A percentile compares a stretch with the other conserved stretches of the same genome.
Conservation (phyloP, 1,140 invertebrate species). For the Tetraneura akinire region DNA sequence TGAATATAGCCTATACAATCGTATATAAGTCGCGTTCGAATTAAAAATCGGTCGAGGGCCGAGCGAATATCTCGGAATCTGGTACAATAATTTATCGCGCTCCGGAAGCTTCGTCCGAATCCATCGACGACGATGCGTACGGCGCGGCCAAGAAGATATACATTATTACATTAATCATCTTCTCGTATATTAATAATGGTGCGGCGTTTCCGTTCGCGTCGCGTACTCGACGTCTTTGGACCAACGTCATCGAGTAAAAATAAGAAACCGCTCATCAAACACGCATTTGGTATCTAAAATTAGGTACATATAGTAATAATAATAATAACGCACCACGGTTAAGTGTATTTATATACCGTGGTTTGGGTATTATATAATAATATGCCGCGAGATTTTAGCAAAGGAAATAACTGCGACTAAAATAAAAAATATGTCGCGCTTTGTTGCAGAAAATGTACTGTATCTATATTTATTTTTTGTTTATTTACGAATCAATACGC, state of each 20-base stretch:
- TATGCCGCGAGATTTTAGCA: too few relatives aligned
- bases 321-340: too few relatives aligned
- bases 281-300: too few relatives aligned
- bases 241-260: not conserved
- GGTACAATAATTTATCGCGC: not conserved
- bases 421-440: too few relatives aligned
- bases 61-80: not conserved
- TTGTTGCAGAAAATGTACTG: too few relatives aligned
- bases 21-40: not conserved
- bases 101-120: not conserved
- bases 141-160: not conserved
- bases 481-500: too few relatives aligned
- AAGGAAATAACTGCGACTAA: too few relatives aligned
- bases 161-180: constrained; percentile 41
- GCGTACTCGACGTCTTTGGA: too few relatives aligned
- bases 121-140: not conserved
- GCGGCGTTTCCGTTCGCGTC: constrained; percentile 31
- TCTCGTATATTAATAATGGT: constrained; percentile 12
- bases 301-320: too few relatives aligned
- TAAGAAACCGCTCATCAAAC: not conserved
- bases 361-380: too few relatives aligned
- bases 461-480: too few relatives aligned
- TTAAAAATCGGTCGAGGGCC: constrained; percentile 32
- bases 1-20: not conserved
- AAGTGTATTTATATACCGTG: too few relatives aligned